Conservation (phyloP, 2,888 invertebrate genomes). For the Caenorhabditis doughertyi region DNA sequence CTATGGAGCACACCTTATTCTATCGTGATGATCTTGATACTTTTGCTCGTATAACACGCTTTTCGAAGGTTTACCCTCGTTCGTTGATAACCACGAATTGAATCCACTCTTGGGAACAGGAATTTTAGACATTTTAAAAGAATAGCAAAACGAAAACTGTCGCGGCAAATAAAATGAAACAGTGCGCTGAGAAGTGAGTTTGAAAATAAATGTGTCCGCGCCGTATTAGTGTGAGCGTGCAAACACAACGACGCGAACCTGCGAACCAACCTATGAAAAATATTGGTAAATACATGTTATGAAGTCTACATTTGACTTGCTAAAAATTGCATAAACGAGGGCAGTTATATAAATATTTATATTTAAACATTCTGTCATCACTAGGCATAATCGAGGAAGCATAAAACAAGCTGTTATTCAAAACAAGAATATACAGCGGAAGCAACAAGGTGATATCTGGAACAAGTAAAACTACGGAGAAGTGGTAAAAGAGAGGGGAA, state of each 20-base stretch:
- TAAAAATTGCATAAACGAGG: too few relatives aligned
- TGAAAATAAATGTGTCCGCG: constrained; percentile 3
- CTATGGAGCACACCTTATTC: constrained; percentile 37
- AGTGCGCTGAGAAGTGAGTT: background rate
- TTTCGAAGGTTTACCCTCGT: constrained; percentile 36
- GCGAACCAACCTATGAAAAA: too few relatives aligned
- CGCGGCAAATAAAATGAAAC: background rate
- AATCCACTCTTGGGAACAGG: constrained; percentile 37
- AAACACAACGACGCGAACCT: constrained; percentile 20
- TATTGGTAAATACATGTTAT: too few relatives aligned
- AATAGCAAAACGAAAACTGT: background rate
- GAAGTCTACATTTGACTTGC: too few relatives aligned
- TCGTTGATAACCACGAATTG: constrained; percentile 38
- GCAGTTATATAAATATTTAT: too few relatives aligned
- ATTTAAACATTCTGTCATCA: too few relatives aligned
- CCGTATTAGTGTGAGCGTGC: background rate
- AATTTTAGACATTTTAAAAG: constrained; percentile 37
- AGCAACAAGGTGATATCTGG: too few relatives aligned
- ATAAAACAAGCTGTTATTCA: too few relatives aligned
- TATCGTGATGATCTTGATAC: constrained; percentile 32
- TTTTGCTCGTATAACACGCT: constrained; percentile 33
- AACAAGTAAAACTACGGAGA: too few relatives aligned
- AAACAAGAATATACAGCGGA: too few relatives aligned
- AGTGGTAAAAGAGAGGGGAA: too few relatives aligned
- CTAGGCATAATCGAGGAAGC: too few relatives aligned